Percentiles rank a stretch among this genome's conserved stretches.
These are phyloP conservation scores for Metallyticus violacea DNA, from an alignment of 2,888 invertebrate species.

Conservation along the genomic window DNA sequence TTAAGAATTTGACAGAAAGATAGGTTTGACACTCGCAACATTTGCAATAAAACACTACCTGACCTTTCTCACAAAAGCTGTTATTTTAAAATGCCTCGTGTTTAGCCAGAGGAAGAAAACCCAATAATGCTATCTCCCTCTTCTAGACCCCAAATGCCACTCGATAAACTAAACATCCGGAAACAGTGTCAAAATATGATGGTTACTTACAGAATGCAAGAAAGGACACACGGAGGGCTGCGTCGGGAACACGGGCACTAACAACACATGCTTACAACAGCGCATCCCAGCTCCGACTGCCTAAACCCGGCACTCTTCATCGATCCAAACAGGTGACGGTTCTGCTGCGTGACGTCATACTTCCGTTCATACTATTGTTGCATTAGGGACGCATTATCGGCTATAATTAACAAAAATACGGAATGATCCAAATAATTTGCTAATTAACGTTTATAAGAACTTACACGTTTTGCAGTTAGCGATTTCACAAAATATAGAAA, in stretches of 20 bases:
- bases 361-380: not conserved
- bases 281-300: not conserved
- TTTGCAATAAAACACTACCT: too few species aligned
- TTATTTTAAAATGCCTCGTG: not conserved
- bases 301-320: not conserved
- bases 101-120: not conserved
- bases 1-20: too few species aligned
- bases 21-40: too few species aligned
- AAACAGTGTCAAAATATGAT: not conserved
- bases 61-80: too few species aligned
- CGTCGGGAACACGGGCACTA: not conserved
- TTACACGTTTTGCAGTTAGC: too few species aligned
- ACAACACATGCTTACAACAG: not conserved
- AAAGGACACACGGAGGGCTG: not conserved
- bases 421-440: not conserved
- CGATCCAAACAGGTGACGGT: not conserved
- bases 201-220: not conserved
- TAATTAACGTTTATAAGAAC: too few species aligned
- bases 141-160: not conserved
- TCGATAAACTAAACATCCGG: not conserved
- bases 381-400: not conserved
- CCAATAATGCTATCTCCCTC: not conserved
- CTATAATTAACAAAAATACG: not conserved
- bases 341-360: not conserved
- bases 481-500: too few species aligned